phyloP scores from a whole-genome alignment of 2,113 vertebrate species.

The Asarcornis scutulata region DNA sequence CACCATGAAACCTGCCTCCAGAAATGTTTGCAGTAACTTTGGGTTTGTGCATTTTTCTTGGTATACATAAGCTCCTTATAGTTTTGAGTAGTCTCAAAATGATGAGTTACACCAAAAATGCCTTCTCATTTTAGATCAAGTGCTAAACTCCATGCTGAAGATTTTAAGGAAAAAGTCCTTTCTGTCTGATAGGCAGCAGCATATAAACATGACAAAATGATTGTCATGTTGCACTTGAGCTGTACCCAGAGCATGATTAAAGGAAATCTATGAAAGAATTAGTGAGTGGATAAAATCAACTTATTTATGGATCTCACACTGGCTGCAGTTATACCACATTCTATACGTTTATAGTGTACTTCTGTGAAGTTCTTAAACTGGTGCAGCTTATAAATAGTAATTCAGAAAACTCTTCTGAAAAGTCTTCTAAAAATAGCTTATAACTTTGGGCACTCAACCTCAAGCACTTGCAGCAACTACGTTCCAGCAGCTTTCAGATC shows the following conservation, averaged over 20 bases:
- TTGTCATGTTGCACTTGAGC: not conserved
- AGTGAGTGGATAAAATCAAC: not conserved
- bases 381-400: not conserved
- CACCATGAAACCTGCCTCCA: too few relatives aligned
- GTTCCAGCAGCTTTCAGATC: not conserved
- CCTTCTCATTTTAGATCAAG: too few relatives aligned
- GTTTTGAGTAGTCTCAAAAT: too few relatives aligned
- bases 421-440: not conserved
- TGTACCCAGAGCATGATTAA: not conserved
- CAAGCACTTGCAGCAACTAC: not conserved
- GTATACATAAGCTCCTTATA: too few relatives aligned
- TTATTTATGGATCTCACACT: not conserved
- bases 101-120: too few relatives aligned
- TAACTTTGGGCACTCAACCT: not conserved
- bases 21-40: too few relatives aligned
- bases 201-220: not conserved
- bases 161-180: too few relatives aligned
- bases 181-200: too few relatives aligned
- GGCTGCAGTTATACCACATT: rapidly evolving
- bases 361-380: not conserved
- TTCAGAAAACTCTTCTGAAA: not conserved
- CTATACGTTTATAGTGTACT: not conserved
- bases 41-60: too few relatives aligned
- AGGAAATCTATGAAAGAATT: not conserved
- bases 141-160: too few relatives aligned